Evolutionary conservation across 2,888 invertebrate genomes (phyloP).

Genomic region (Shargacucullia verbasci): DNA sequence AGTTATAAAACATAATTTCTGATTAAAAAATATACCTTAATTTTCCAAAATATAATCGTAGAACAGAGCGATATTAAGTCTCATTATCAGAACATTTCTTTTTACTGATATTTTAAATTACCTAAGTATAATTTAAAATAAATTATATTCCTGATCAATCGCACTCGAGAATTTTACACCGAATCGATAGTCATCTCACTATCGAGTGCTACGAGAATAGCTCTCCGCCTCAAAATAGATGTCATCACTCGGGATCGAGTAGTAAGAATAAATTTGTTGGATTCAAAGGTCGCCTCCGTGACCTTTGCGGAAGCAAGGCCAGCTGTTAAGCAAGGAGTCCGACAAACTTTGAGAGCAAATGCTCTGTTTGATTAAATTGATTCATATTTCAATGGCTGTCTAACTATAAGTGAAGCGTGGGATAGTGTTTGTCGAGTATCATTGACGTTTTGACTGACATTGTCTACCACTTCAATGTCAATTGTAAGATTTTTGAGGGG

Average conservation of each 20-base stretch:
- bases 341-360: constrained; percentile 44
- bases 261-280: constrained; percentile 64
- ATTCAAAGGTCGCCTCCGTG: constrained; percentile 72
- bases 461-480: neutral
- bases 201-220: constrained; percentile 61
- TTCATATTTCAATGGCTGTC: constrained; percentile 25
- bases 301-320: constrained; percentile 83
- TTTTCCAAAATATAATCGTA: no score
- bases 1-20: no score
- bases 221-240: constrained; percentile 60
- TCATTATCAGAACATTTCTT: no score
- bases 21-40: no score
- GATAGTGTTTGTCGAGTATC: neutral
- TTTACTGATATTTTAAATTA: no score
- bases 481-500: neutral
- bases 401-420: constrained; percentile 6
- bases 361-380: constrained; percentile 36
- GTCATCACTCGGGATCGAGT: constrained; percentile 66
- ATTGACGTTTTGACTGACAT: neutral
- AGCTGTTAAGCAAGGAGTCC: constrained; percentile 58
- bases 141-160: no score
- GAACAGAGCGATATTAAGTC: no score
- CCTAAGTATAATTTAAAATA: no score
- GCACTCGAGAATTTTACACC: no score
- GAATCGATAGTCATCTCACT: no score